These are phyloP conservation scores for Characodon lateralis DNA, from an alignment of 2,797 vertebrate genomes.

Conservation along the genomic window DNA sequence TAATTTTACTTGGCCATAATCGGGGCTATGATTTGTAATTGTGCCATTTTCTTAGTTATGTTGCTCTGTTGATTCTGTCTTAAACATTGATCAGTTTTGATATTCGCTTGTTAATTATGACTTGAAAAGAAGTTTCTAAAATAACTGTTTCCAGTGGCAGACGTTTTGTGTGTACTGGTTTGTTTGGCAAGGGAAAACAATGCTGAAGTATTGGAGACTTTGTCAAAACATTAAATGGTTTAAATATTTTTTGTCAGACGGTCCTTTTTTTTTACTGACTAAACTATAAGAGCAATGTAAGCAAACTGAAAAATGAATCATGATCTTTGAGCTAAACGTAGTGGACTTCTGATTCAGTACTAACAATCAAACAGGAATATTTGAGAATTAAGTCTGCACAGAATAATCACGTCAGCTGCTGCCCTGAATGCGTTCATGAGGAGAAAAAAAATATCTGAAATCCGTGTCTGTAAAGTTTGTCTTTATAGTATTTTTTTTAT, in stretches of 20 bases:
- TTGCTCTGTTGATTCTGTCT: slow-evolving; percentile 24
- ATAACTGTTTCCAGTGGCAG: slow-evolving; percentile 27
- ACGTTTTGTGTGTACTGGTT: slow-evolving; percentile 51
- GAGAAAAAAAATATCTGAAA: not conserved
- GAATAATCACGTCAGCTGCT: not conserved
- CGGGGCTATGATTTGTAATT: slow-evolving; percentile 33
- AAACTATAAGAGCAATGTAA: not conserved
- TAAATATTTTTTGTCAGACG: slow-evolving; percentile 35
- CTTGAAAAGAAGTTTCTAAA: slow-evolving; percentile 29
- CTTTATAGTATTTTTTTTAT: not conserved
- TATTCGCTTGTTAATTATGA: slow-evolving; percentile 26
- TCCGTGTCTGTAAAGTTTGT: not conserved
- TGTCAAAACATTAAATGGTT: slow-evolving; percentile 71
- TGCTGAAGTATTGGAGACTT: slow-evolving; percentile 50
- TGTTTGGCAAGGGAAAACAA: slow-evolving; percentile 46
- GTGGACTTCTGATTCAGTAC: not conserved
- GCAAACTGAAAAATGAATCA: not conserved
- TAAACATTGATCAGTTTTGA: slow-evolving; percentile 39
- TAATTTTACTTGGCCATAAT: slow-evolving; percentile 27
- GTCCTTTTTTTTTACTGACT: not conserved
- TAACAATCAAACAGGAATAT: not conserved
- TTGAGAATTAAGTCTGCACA: not conserved
- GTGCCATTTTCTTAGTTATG: slow-evolving; percentile 57
- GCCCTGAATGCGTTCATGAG: not conserved
- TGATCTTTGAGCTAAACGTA: not conserved